A percentile compares a stretch with the other conserved stretches of the same genome.
Conservation (phyloP, 1,140 invertebrate species). For the Drosophila sucinea region DNA sequence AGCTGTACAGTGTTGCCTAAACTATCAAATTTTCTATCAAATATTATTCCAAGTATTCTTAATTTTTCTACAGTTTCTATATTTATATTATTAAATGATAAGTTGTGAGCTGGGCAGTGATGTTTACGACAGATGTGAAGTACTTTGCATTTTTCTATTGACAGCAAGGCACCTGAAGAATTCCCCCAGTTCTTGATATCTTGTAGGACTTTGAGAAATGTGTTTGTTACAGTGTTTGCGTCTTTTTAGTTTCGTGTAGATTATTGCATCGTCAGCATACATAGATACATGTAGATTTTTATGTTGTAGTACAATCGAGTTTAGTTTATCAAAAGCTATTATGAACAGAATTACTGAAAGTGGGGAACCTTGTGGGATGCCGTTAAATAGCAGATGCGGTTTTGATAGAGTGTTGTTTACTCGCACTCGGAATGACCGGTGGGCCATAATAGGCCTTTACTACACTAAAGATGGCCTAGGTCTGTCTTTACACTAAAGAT, state of each 20-base stretch:
- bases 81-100: neutral
- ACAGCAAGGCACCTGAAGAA: conserved; percentile 17
- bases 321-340: neutral
- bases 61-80: conserved; percentile 6
- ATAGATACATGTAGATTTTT: neutral
- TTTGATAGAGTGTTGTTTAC: neutral
- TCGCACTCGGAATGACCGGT: neutral
- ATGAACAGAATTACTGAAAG: too few species aligned
- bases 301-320: neutral
- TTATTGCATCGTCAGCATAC: conserved; percentile 3
- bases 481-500: too few species aligned
- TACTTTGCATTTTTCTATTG: conserved; percentile 23
- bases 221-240: neutral
- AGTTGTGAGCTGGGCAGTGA: neutral
- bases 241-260: conserved; percentile 7
- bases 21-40: too few species aligned
- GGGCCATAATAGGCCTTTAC: neutral
- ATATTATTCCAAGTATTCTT: too few species aligned
- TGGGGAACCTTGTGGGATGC: too few species aligned
- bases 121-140: conserved; percentile 19
- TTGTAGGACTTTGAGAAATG: neutral
- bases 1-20: too few species aligned
- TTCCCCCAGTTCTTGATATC: neutral
- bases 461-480: too few species aligned
- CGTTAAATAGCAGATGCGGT: too few species aligned